Evolutionary conservation across 1,140 invertebrate genomes (phyloP).

Genomic region (Camponotus floridanus): DNA sequence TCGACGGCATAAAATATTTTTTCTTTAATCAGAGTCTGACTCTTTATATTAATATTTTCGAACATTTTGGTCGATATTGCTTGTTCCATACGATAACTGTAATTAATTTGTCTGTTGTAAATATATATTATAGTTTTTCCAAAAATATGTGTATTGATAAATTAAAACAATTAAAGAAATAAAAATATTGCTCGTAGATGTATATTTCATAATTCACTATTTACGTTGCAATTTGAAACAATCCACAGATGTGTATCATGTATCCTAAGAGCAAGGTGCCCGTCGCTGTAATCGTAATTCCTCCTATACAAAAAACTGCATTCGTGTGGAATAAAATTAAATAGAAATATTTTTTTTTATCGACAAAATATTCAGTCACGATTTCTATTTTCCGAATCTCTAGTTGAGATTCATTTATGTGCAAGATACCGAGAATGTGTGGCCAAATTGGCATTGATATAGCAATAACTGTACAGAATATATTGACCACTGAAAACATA

Average conservation of each 20-base stretch:
- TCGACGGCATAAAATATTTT: slow-evolving; percentile 25
- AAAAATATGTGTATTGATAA: too few relatives aligned
- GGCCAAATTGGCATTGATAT: not conserved
- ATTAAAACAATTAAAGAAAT: too few relatives aligned
- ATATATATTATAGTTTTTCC: not conserved
- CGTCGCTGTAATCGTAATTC: not conserved
- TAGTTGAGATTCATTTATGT: not conserved
- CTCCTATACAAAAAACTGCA: not conserved
- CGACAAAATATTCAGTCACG: not conserved
- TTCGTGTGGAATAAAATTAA: not conserved
- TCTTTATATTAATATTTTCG: not conserved
- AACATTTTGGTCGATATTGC: not conserved
- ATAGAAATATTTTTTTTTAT: slow-evolving; percentile 3
- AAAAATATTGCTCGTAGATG: too few relatives aligned
- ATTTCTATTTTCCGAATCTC: not conserved
- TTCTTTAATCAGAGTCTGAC: not conserved
- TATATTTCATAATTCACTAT: not conserved
- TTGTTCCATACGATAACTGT: slow-evolving; percentile 27
- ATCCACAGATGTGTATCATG: not conserved
- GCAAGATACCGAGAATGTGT: too few relatives aligned
- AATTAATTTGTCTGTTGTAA: not conserved
- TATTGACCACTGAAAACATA: not conserved
- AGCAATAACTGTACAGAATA: not conserved
- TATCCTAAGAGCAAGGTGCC: not conserved
- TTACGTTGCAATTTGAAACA: slow-evolving; percentile 21